Base-by-base conservation (phyloP, 2,888 invertebrate species). In the Leptinotarsa peninsularis region DNA sequence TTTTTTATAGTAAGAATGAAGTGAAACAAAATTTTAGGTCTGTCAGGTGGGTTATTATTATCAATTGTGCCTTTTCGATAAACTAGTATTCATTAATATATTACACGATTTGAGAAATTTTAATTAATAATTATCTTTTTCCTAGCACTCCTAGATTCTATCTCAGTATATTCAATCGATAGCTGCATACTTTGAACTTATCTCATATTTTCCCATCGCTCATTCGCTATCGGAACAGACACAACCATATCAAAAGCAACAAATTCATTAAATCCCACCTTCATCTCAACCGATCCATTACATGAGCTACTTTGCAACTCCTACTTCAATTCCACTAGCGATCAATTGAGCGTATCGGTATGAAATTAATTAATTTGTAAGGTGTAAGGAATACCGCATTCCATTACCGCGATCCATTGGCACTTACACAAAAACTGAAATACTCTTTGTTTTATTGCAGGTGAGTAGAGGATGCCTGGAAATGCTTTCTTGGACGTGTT, bases 401-500 rank as follows among this genome's bases (percentile, higher is more conserved):
- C 75, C 71, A 33, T 33, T 33, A 33, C 33, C 7, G 7, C 67
- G 58, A 71, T 63, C 63, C 63, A 18, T 63, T 63, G 33, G 27
- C 63, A 63, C 63, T 63, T 17, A 15, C 27, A n/a, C 63, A 72
- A 74, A 73, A 73, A 75, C 67, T 68, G 56, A 69, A 49, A 17
- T 60, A 56, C 18, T 66, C 73, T 73, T 76, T 70, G 49, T 78
- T 77, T 77, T 71, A 43, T 78, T 78, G 66, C 76, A 78, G 75
- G 76, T 78, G 72, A 75, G 77, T 77, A 5, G 14, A 63, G 33
- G 63, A 63, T 63, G 63, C 63, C 63, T 63, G 63, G 43, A 63
- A 63, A 63, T 43, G 4, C 18, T 63, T 43, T 43, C 63, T 63
- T n/a, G 63, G 17, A 63, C 63, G 63, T 63, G 63, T 33, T 43